Evolutionary conservation across 2,113 vertebrate species (phyloP), one percentile per base, ranked within the genome.

Genomic region (Labrus mixtus): DNA sequence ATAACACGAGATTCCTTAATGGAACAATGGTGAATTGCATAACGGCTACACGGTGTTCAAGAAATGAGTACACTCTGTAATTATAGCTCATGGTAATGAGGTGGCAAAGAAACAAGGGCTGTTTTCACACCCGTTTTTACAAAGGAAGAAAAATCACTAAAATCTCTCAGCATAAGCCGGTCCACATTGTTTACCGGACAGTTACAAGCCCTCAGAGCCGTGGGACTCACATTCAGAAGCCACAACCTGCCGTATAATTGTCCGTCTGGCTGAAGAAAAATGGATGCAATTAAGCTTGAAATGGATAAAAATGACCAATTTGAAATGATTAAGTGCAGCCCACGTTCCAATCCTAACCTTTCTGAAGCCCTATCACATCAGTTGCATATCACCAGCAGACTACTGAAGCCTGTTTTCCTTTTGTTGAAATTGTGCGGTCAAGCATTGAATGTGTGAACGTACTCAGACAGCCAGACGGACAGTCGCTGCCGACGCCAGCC

Each of bases 1-100:
- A 84, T 82, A 73, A 86, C 77, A 86, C 22, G 45, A 50, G 63
- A 76, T 78, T 70, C 56, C 67, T 76, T 74, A 73, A 82, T 74
- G 50, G 65, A 76, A 83, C 79, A 87, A 78, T 73, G n/a, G 50
- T 36, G 50, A 45, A 59, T 60, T 81, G 76, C 43, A 36, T 74
- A 89, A 85, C 84, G 65, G 78, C 61, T n/a, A 48, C 74, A 79
- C 22, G 4, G 70, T 87, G 73, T 79, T 80, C 17, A 71, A 76
- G 67, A 62, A 79, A 78, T 64, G 20, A 76, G 50, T 36, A 39
- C 68, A 20, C 16, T 11, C 48, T 55, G 53, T 87, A 85, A 83
- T 88, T 82, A 75, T 43, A 51, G 65, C 60, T 69, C 16, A 17
- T 43, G 64, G 62, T 85, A 79, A 88, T 85, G 58, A 76, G 58